Conservation (phyloP, 2,888 invertebrate species). For the Desoria tigrina region DNA sequence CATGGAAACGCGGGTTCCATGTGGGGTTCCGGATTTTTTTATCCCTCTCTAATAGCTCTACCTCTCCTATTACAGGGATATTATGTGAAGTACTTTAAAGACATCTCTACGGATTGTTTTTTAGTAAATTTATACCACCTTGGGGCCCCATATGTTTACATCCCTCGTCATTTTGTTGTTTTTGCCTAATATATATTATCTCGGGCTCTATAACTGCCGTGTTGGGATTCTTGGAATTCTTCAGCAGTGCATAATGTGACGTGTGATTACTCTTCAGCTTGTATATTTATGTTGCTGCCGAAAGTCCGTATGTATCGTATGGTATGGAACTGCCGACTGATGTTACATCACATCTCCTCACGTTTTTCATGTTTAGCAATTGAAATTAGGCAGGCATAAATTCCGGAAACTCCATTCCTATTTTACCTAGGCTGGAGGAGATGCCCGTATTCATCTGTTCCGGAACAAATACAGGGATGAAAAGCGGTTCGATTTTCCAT, state of each 20-base stretch:
- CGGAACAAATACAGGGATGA: too few species aligned
- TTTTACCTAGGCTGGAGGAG: too few species aligned
- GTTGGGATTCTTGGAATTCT: background rate
- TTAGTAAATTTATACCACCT: slow-evolving; percentile 7
- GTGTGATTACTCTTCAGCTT: slow-evolving; percentile 4
- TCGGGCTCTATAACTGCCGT: background rate
- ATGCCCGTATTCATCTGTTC: too few species aligned
- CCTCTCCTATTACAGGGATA: too few species aligned
- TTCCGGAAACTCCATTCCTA: too few species aligned
- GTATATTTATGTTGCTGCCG: background rate
- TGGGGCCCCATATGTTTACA: slow-evolving; percentile 16
- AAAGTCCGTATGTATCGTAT: background rate
- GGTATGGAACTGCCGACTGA: background rate
- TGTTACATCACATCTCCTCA: background rate
- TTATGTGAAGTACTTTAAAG: too few species aligned
- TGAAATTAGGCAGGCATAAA: background rate
- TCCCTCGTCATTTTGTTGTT: slow-evolving; percentile 14
- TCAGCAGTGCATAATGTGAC: slow-evolving; percentile 3
- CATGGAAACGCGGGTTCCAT: too few species aligned
- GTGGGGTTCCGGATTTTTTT: too few species aligned
- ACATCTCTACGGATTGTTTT: background rate
- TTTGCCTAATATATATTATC: background rate
- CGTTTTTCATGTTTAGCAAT: background rate
- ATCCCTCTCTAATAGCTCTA: too few species aligned
- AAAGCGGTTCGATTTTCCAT: too few species aligned